A percentile compares a stretch with the other conserved stretches of the same genome.
These are phyloP conservation scores for Rhynchotus rufescens DNA, from an alignment of 2,797 vertebrate species.

Conservation along the genomic window DNA sequence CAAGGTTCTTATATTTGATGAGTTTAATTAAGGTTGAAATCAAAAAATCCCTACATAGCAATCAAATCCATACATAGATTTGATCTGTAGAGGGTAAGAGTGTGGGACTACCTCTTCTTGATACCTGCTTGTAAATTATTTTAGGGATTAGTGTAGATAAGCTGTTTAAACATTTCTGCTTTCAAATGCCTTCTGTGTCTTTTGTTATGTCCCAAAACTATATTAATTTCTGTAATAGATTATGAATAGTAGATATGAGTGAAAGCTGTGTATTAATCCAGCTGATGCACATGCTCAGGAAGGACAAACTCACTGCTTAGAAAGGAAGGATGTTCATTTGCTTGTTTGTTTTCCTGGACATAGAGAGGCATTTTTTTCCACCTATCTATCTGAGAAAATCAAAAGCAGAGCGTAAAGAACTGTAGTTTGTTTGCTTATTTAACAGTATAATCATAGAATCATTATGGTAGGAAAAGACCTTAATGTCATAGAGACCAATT, in stretches of 20 bases:
- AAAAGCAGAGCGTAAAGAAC: not conserved
- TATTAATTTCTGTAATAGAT: not conserved
- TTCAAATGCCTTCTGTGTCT: not conserved
- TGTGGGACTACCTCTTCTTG: not conserved
- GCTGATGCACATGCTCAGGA: not conserved
- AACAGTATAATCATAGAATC: not conserved
- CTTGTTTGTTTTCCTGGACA: not conserved
- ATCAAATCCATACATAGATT: not conserved
- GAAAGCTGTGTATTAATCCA: not conserved
- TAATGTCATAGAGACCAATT: no score
- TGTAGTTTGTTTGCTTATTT: not conserved
- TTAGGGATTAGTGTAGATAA: not conserved
- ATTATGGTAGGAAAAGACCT: no score
- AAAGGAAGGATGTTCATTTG: not conserved
- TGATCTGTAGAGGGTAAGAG: not conserved
- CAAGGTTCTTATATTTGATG: not conserved
- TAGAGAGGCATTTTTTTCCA: not conserved
- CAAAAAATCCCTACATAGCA: no score
- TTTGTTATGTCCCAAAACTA: rapidly evolving
- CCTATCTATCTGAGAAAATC: not conserved
- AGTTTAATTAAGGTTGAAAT: not conserved
- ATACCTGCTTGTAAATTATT: not conserved
- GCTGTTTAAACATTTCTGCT: not conserved
- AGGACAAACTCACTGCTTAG: not conserved
- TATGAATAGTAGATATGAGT: not conserved